Base-by-base conservation (phyloP, 2,797 vertebrate species). In the Neosilurus hyrtlii region DNA sequence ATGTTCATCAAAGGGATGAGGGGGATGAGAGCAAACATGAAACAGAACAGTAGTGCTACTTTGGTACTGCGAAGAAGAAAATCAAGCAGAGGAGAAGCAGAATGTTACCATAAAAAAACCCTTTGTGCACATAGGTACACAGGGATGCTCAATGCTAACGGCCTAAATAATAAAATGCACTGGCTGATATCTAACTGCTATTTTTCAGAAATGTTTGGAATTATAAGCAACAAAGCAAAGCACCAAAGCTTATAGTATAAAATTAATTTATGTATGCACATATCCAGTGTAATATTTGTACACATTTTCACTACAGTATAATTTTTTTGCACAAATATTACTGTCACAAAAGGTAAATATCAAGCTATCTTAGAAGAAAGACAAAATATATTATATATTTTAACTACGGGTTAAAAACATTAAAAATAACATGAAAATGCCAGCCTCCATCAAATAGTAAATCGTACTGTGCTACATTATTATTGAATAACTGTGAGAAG, bases 1-100 rank as follows among this genome's bases (percentile, higher is more conserved):
- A 86, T 77, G 89, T 80, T 89, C 86, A 89, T 89, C 86, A 93
- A 80, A 79, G 8, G 73, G 77, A 86, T 71, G 63, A 80, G 73
- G 68, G 66, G 72, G 73, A 51, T 57, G 74, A 73, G 67, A 83
- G 66, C 73, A 62, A 73, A 35, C 20, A 37, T 9, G 56, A 62
- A 62, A 78, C 51, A 49, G 59, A 66, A 74, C 80, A 84, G 30
- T 9, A 11, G 56, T 14, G 18, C 56, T 59, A 43, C n/a, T 26
- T 26, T 61, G 37, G 37, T 15, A 7, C 2, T 35, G 62, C 24
- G 12, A 9, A 56, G 0, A 67, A 35, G 3, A n/a, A 20, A 10
- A 26, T 15, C 12, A 43, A 61, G 30, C 30, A n/a, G 20, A 59
- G 7, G n/a, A 62, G 62, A 61, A 63, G 30, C 30, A 8, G 16